Base-by-base conservation (phyloP, 2,888 invertebrate species). In the Scaptomyza polygonia region DNA sequence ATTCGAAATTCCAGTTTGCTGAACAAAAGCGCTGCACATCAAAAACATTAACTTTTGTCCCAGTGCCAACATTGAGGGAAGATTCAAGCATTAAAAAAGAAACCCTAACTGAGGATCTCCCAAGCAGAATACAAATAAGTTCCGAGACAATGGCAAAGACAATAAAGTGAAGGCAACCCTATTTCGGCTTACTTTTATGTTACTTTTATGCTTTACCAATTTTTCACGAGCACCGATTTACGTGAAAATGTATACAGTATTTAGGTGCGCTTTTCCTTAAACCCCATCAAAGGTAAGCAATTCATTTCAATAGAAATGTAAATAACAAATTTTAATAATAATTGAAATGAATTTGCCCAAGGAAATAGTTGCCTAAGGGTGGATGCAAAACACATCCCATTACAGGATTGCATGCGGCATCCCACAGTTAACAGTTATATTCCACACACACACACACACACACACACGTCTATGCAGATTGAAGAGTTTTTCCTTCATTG, bases 271-370 rank as follows among this genome's bases (percentile, higher is more conserved):
- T 73, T 59, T 73, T 68, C 68, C 43, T 16, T 61, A 11, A 14
- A 36, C n/a, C 34, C 36, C 14, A 21, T n/a, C 25, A 9, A 14
- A 18, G 49, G 27, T 18, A 73, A 74, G 72, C 78, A 88, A 85
- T 88, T 81, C 81, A 78, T 83, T 85, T 86, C 89, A 89, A 89
- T 89, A 76, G 86, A 89, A 89, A 89, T 89, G 90, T 88, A 89
- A 89, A 89, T 89, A 85, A 57, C 40, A 82, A 84, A 85, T 88
- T 86, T 85, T 79, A 82, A 88, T 86, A 75, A 88, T 87, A 88
- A 86, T 86, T 88, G 84, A 88, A 86, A 86, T 86, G 72, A 57
- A 57, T 88, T 73, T 67, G 42, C 42, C 43, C 27, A 27, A 40
- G 56, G 63, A 58, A 69, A 69, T 49, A 43, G n/a, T n/a, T n/a